Evolutionary conservation across 2,888 invertebrate species (phyloP), one percentile per base, ranked within the genome.

Genomic region (Cheiracanthium punctorium): DNA sequence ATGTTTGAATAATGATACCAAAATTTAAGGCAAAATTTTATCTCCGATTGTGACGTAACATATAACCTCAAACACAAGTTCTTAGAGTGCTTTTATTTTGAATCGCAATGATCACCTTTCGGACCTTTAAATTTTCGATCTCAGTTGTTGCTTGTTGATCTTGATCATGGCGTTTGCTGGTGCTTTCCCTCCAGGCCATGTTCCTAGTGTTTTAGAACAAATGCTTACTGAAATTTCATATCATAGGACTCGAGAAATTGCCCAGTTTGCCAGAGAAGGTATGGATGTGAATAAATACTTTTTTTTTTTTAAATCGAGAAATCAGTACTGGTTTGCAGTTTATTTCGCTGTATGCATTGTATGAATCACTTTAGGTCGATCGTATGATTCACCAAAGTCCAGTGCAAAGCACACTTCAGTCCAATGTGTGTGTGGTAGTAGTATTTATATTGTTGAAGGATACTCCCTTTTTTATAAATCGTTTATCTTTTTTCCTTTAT

Each of bases 171-270:
- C 87, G 69, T 87, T 77, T 81, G 67, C 64, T 17, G 37, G 65
- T 64, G 76, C 28, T 0, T 48, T 32, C 41, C 32, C 72, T 20
- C 1, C 48, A 24, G 71, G 77, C 69, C 65, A 73, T 73, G 29
- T 77, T 10, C 76, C 87, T 8, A 80, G 74, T 75, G 89, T 90
- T 4, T 92, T 97, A 90, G 96, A 97, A 91, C 96, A 96, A 91
- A 93, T 97, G 81, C 93, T 97, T 87, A 96, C 97, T 91, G 97
- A 97, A 92, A 97, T 97, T 89, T 96, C 96, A 92, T 97, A 97
- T 90, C 97, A 97, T 92, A 93, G 97, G 89, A 96, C 96, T 76
- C 97, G 97, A 92, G 97, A 97, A 92, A 96, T 96, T 95, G 93
- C 96, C 71, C 96, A 96, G 92, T 93, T 96, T 73, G 81, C 96